These are phyloP conservation scores for Phymorhynchus buccinoides DNA, from an alignment of 1,140 invertebrate genomes.

Conservation along the genomic window DNA sequence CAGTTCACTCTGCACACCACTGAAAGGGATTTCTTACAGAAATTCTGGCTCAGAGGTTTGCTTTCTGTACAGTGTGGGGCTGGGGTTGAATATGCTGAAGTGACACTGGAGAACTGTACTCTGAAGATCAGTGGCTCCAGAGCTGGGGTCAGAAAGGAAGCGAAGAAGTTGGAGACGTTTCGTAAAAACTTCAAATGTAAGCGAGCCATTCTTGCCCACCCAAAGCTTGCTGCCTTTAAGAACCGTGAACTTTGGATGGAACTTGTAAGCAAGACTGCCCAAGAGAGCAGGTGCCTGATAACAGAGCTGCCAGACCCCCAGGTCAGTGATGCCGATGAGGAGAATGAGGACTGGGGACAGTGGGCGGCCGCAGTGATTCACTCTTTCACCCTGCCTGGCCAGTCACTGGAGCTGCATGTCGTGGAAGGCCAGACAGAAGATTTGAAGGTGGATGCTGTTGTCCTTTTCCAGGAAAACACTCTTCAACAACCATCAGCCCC, in stretches of 20 bases:
- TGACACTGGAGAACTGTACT: not conserved
- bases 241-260: not conserved
- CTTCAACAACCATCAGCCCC: not conserved
- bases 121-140: not conserved
- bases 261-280: not conserved
- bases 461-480: not conserved
- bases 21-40: not conserved
- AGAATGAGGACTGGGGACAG: conserved; percentile 8
- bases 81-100: not conserved
- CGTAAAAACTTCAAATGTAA: not conserved
- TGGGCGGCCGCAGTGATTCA: not conserved
- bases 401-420: not conserved
- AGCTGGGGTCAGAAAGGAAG: conserved; percentile 5
- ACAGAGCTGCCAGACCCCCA: conserved; percentile 5
- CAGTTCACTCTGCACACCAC: not conserved
- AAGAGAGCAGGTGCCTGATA: conserved; percentile 20
- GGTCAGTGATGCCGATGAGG: not conserved
- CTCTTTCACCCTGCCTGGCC: not conserved
- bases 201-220: conserved; percentile 10
- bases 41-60: not conserved
- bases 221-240: not conserved
- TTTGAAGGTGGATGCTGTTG: conserved; percentile 8
- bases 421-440: not conserved
- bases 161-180: not conserved
- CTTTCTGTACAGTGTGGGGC: not conserved